Conservation (phyloP, 2,113 vertebrate species). For the Chloebia gouldiae region DNA sequence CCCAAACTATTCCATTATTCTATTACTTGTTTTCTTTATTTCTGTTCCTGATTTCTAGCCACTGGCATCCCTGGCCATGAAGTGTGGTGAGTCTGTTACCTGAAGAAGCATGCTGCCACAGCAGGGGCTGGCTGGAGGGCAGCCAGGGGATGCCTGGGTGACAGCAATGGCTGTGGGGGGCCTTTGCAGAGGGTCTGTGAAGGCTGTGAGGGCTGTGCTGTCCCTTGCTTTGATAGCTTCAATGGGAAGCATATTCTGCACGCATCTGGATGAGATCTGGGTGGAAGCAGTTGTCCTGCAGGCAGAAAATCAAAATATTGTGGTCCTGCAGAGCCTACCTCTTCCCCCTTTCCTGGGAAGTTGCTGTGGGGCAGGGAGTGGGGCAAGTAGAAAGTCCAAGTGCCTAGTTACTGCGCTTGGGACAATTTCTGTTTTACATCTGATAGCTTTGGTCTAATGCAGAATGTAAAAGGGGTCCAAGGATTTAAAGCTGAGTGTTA, state of each 20-base stretch:
- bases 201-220: neutral
- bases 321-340: neutral
- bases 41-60: neutral
- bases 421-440: neutral
- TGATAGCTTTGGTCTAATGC: neutral
- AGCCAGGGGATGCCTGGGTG: neutral
- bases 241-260: neutral
- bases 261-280: neutral
- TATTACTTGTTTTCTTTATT: neutral
- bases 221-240: neutral
- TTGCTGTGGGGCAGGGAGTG: neutral
- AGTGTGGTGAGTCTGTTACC: neutral
- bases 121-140: neutral
- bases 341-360: neutral
- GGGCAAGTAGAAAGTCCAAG: neutral
- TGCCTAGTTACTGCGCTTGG: neutral
- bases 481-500: neutral
- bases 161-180: neutral
- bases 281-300: neutral
- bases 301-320: neutral
- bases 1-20: neutral
- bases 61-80: accelerated
- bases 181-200: neutral
- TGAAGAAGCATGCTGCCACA: neutral
- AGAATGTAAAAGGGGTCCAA: neutral